Conservation (phyloP, 2,113 vertebrate species). For the Cinclus cinclus region DNA sequence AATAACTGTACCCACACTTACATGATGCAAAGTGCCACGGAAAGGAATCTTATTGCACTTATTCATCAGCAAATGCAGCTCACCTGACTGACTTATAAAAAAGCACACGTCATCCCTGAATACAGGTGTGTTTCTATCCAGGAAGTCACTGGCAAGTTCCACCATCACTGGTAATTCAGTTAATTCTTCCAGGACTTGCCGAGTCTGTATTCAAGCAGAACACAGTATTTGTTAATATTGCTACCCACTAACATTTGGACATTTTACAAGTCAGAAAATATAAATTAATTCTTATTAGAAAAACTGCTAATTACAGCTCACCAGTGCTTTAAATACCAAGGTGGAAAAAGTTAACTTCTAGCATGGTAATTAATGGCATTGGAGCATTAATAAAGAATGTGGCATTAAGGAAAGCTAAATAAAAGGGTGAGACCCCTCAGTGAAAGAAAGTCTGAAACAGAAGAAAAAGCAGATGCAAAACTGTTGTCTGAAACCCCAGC, state of each 20-base stretch:
- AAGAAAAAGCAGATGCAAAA: not conserved
- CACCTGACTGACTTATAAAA: constrained; percentile 97
- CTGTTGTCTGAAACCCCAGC: not conserved
- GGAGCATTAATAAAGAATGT: not conserved
- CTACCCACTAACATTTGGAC: not conserved
- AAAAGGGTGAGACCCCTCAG: not conserved
- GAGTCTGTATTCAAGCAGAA: constrained; percentile 78
- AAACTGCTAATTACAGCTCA: not conserved
- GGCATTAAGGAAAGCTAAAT: not conserved
- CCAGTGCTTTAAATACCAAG: not conserved
- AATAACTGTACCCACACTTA: not conserved
- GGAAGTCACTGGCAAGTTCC: constrained; percentile 94
- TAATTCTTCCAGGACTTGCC: constrained; percentile 93
- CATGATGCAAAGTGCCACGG: not conserved
- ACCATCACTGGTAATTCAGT: constrained; percentile 97
- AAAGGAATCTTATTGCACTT: not conserved
- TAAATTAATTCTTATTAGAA: not conserved
- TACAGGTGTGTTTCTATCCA: constrained; percentile 94
- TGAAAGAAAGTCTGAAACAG: not conserved
- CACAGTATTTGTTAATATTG: not conserved
- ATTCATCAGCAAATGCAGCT: not conserved
- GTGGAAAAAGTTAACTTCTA: not conserved
- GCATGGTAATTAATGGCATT: not conserved
- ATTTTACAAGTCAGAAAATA: not conserved
- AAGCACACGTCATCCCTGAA: constrained; percentile 97